Evolutionary conservation across 1,140 invertebrate genomes (phyloP).

Genomic region (Panagrolaimus sp.): DNA sequence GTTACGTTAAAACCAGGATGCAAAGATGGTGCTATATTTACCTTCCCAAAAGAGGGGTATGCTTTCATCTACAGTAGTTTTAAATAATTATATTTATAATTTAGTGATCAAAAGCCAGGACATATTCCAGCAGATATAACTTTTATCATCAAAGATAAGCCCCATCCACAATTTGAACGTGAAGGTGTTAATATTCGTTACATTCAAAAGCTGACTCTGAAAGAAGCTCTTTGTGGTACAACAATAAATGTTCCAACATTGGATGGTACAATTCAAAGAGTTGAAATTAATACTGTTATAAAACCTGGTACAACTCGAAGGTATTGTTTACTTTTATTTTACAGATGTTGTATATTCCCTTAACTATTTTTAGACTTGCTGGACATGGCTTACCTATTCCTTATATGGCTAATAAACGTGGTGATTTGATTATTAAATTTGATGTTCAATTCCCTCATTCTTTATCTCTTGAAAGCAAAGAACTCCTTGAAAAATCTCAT

Average conservation of each 20-base stretch:
- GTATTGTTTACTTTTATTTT: constrained; percentile 14
- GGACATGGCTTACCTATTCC: constrained; percentile 89
- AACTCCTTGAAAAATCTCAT: constrained; percentile 80
- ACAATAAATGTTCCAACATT: constrained; percentile 84
- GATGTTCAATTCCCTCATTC: constrained; percentile 91
- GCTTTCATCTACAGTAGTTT: too few species aligned
- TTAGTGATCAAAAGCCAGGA: constrained; percentile 86
- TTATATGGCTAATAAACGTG: constrained; percentile 81
- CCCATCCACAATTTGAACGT: constrained; percentile 85
- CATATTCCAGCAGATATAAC: constrained; percentile 98
- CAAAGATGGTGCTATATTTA: constrained; percentile 98
- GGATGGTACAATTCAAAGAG: constrained; percentile 72
- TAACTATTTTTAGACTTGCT: constrained; percentile 66
- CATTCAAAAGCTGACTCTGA: constrained; percentile 79
- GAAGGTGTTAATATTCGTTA: constrained; percentile 83
- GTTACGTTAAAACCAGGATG: constrained; percentile 97
- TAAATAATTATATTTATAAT: too few species aligned
- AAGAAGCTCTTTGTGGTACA: constrained; percentile 65
- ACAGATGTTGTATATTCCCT: neutral
- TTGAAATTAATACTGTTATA: constrained; percentile 80
- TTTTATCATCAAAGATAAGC: constrained; percentile 95
- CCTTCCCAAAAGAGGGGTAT: constrained; percentile 96
- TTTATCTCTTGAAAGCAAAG: constrained; percentile 74
- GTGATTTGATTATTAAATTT: constrained; percentile 89
- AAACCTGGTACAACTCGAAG: constrained; percentile 83